phyloP scores from a whole-genome alignment of 2,888 invertebrate species.

The Cryptus armator region DNA sequence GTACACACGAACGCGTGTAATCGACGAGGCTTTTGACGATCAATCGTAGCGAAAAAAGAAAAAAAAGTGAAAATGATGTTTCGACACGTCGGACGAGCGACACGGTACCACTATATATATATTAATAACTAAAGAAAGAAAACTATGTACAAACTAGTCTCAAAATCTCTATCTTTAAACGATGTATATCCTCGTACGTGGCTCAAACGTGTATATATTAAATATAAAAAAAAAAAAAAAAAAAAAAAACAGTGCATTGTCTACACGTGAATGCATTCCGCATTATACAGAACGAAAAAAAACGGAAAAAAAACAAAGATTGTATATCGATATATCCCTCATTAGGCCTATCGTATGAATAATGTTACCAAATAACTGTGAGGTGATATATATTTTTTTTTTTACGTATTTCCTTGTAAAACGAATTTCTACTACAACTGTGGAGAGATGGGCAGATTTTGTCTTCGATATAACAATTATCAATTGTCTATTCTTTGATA shows the following conservation, averaged over 20 bases:
- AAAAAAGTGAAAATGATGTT: constrained; percentile 14
- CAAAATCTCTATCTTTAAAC: constrained; percentile 68
- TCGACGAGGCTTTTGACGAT: constrained; percentile 55
- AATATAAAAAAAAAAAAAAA: constrained; percentile 58
- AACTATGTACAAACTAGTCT: constrained; percentile 74
- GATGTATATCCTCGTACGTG: constrained; percentile 60
- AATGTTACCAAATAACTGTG: constrained; percentile 52
- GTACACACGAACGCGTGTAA: constrained; percentile 19
- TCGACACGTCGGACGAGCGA: constrained; percentile 49
- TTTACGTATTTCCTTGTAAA: constrained; percentile 27
- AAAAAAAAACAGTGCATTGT: constrained; percentile 31
- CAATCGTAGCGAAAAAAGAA: constrained; percentile 35
- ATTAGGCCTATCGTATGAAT: constrained; percentile 52
- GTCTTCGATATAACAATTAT: background rate
- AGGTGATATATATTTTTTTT: constrained; percentile 23
- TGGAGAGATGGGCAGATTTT: background rate
- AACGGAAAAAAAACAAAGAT: constrained; percentile 23
- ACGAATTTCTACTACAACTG: background rate
- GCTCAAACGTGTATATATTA: constrained; percentile 65
- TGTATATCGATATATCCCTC: constrained; percentile 39
- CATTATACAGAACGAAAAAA: constrained; percentile 30
- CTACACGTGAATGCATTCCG: constrained; percentile 50
- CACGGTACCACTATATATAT: constrained; percentile 51
- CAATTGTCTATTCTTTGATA: background rate
- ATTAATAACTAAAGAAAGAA: constrained; percentile 51